Evolutionary conservation across 2,797 vertebrate species (phyloP).

Genomic region (Rhynchonycteris naso): DNA sequence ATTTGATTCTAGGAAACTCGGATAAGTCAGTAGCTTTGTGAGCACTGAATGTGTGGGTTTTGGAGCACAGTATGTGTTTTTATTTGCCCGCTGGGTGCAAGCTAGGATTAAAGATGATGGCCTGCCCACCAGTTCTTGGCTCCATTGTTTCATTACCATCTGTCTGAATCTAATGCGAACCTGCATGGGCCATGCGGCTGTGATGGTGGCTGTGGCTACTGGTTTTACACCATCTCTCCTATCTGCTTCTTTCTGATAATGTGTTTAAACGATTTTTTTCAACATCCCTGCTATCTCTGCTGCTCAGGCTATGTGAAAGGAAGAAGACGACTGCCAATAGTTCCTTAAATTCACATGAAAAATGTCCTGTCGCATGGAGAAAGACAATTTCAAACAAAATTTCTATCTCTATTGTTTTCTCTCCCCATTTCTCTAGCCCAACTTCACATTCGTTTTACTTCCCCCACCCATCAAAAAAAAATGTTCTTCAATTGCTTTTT

Average conservation of each 20-base stretch:
- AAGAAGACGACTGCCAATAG: background rate
- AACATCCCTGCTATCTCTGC: background rate
- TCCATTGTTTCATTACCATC: too few relatives aligned
- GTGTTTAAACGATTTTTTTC: background rate
- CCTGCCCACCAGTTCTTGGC: too few relatives aligned
- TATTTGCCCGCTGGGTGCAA: too few relatives aligned
- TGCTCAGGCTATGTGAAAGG: background rate
- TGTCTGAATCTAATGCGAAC: too few relatives aligned
- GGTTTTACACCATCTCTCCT: too few relatives aligned
- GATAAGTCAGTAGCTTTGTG: too few relatives aligned
- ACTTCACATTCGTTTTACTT: background rate
- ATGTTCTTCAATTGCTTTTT: background rate
- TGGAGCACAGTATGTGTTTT: too few relatives aligned
- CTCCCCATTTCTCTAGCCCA: background rate
- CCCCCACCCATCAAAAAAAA: rapidly evolving
- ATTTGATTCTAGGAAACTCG: too few relatives aligned
- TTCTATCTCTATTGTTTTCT: background rate
- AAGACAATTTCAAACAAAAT: background rate
- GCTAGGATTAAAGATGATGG: too few relatives aligned
- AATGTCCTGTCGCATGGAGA: background rate
- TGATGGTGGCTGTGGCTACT: too few relatives aligned
- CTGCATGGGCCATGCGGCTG: too few relatives aligned
- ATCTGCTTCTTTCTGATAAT: background rate
- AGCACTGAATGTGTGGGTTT: too few relatives aligned
- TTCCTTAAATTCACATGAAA: background rate